Evolutionary conservation across 1,140 invertebrate genomes (phyloP).

Genomic region (Conopomorpha cramerella): DNA sequence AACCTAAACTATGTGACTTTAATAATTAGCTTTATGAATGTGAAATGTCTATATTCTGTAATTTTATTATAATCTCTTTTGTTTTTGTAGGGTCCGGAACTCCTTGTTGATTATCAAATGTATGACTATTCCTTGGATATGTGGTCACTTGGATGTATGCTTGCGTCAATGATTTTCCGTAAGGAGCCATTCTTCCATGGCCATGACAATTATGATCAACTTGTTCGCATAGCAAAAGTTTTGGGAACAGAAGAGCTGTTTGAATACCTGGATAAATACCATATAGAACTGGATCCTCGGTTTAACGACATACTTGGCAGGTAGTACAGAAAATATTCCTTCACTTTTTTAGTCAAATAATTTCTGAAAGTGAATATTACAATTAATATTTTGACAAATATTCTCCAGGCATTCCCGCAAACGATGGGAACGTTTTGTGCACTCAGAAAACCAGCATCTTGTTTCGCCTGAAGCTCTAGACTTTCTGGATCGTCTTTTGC

Average conservation of each 20-base stretch:
- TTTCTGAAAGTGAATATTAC: neutral
- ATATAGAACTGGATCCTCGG: slow-evolving; percentile 97
- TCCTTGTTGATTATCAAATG: slow-evolving; percentile 99
- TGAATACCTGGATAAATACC: slow-evolving; percentile 99
- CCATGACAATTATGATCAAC: slow-evolving; percentile 99
- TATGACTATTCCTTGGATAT: slow-evolving; percentile 99
- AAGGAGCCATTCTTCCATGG: slow-evolving; percentile 99
- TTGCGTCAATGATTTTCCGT: slow-evolving; percentile 99
- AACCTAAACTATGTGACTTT: too few species aligned
- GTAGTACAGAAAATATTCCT: slow-evolving; percentile 27
- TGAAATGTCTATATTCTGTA: neutral
- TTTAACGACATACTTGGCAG: slow-evolving; percentile 99
- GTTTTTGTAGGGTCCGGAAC: slow-evolving; percentile 80
- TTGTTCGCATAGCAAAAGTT: slow-evolving; percentile 99
- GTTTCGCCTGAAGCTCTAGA: slow-evolving; percentile 98
- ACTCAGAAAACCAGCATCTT: slow-evolving; percentile 98
- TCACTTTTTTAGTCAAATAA: neutral
- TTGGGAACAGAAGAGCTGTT: slow-evolving; percentile 99
- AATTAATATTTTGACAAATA: slow-evolving; percentile 87
- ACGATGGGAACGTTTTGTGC: slow-evolving; percentile 99
- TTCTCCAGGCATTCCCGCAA: slow-evolving; percentile 98
- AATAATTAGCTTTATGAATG: too few species aligned
- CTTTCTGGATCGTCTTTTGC: slow-evolving; percentile 97
- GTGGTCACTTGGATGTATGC: slow-evolving; percentile 99
- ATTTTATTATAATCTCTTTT: slow-evolving; percentile 1